Evolutionary conservation across 2,888 invertebrate genomes (phyloP).

Genomic region (Rhimphoctona megacephalus): DNA sequence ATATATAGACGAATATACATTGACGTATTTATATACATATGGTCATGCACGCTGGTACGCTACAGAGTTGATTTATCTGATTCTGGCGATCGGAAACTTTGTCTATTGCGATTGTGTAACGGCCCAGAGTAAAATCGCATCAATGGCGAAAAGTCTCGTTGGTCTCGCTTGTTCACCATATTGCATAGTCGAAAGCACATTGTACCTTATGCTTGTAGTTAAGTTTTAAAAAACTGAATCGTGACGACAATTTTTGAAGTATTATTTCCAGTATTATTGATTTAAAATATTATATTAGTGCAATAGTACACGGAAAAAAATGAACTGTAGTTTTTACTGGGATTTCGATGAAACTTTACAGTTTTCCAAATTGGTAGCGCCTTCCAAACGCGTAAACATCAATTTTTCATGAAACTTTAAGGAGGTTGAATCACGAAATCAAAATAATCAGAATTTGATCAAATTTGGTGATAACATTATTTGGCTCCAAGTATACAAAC

Average conservation of each 20-base stretch:
- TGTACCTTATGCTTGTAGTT: neutral
- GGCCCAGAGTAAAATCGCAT: slow-evolving; percentile 19
- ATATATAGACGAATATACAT: slow-evolving; percentile 7
- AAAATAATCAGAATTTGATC: no score
- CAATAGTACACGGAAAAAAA: no score
- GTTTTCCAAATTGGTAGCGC: no score
- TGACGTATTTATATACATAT: slow-evolving; percentile 21
- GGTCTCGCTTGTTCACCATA: neutral
- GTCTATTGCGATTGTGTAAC: slow-evolving; percentile 62
- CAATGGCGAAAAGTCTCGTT: slow-evolving; percentile 33
- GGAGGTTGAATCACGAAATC: no score
- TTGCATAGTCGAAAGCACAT: neutral
- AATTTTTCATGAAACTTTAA: no score
- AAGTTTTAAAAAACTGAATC: neutral
- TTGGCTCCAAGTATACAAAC: no score
- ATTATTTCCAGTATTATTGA: no score
- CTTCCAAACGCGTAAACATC: no score
- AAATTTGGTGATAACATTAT: no score
- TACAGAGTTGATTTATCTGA: slow-evolving; percentile 64
- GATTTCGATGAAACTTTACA: no score
- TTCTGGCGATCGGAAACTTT: slow-evolving; percentile 67
- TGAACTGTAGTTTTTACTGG: no score
- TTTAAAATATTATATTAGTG: no score
- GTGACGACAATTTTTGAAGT: neutral
- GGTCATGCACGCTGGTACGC: neutral